A percentile compares a stretch with the other conserved stretches of the same genome.
These are phyloP conservation scores for Gadopsis bispinosus DNA, from an alignment of 2,797 vertebrate genomes.

Conservation along the genomic window DNA sequence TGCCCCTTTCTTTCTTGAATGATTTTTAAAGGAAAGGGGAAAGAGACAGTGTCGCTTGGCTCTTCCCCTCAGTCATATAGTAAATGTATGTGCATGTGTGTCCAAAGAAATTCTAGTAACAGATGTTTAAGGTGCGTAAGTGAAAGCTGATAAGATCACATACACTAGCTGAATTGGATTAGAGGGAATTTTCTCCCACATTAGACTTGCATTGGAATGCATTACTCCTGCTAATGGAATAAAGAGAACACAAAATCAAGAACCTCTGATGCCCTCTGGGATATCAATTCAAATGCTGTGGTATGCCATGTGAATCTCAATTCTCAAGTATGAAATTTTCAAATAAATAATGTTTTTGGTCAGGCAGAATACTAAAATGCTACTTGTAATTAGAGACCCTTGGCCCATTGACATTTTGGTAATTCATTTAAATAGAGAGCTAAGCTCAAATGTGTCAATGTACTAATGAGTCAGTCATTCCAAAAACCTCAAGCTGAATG, in stretches of 20 bases:
- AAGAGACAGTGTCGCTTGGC: not conserved
- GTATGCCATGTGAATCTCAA: not conserved
- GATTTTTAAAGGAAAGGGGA: not conserved
- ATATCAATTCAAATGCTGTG: not conserved
- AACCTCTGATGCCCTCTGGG: not conserved
- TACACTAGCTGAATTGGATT: slow-evolving; percentile 16
- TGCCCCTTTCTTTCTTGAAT: slow-evolving; percentile 6
- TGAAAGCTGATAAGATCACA: slow-evolving; percentile 24
- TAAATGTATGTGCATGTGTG: not conserved
- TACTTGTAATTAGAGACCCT: not conserved
- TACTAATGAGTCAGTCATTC: not conserved
- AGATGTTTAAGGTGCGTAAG: slow-evolving; percentile 15
- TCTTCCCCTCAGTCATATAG: not conserved
- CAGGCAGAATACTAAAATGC: not conserved
- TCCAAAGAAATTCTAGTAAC: not conserved
- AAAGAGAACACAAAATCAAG: not conserved
- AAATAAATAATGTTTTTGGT: not conserved
- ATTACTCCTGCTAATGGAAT: slow-evolving; percentile 23
- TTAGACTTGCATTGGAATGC: slow-evolving; percentile 16
- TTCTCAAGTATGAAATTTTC: not conserved
- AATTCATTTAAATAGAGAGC: slow-evolving; percentile 14
- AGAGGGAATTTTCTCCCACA: slow-evolving; percentile 11
- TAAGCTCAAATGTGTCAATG: not conserved
- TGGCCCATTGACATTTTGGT: not conserved
- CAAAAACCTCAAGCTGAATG: not conserved